Evolutionary conservation across 1,140 invertebrate species (phyloP).

Genomic region (Papilio polytes): DNA sequence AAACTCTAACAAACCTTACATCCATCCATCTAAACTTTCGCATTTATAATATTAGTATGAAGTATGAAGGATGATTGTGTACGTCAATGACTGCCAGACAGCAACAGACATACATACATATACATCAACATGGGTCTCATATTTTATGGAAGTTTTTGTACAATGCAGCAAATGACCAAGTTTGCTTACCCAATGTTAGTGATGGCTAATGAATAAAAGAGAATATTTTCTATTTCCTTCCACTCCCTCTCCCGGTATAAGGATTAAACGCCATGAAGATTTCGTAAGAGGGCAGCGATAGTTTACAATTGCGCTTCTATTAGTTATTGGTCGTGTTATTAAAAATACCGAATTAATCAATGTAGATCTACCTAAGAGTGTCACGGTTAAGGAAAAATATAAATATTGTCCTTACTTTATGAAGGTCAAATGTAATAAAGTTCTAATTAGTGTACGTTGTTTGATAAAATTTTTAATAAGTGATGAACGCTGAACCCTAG

Average conservation of each 20-base stretch:
- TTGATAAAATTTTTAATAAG: slow-evolving; percentile 4
- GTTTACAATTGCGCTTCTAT: not conserved
- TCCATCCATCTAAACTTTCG: too few species aligned
- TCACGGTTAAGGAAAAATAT: too few species aligned
- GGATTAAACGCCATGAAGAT: not conserved
- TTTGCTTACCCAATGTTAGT: too few species aligned
- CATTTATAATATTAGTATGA: too few species aligned
- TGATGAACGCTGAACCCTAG: not conserved
- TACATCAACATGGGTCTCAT: not conserved
- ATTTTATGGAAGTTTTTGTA: not conserved
- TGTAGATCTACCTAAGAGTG: not conserved
- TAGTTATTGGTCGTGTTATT: not conserved
- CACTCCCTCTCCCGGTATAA: not conserved
- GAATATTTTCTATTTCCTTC: too few species aligned
- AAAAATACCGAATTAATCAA: not conserved
- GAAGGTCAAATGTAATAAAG: slow-evolving; percentile 1
- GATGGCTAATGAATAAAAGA: too few species aligned
- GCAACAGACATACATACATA: too few species aligned
- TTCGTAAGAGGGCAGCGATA: not conserved
- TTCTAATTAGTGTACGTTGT: not conserved
- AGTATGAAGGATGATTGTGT: too few species aligned
- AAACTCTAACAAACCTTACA: too few species aligned
- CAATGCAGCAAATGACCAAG: too few species aligned
- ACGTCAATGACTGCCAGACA: not conserved
- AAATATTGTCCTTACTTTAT: not conserved